phyloP scores from a whole-genome alignment of 2,888 invertebrate genomes.

The Calameuta pallipes region DNA sequence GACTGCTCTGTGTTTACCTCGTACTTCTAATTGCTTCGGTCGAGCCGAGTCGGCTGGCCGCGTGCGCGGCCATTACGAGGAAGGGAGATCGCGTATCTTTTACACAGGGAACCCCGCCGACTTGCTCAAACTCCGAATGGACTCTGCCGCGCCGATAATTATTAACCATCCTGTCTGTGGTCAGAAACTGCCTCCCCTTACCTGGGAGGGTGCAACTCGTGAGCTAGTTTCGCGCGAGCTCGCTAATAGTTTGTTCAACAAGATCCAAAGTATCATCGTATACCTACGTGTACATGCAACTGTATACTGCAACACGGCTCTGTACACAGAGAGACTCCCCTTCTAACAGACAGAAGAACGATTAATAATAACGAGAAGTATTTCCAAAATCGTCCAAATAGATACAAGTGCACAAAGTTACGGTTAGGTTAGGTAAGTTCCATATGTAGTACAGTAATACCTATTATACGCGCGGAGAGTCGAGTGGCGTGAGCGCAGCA shows the following conservation, averaged over 20 bases:
- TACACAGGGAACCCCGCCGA: conserved; percentile 23
- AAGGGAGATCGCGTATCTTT: conserved; percentile 38
- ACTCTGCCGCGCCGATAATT: conserved; percentile 44
- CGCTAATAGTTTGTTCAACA: background rate
- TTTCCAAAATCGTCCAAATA: background rate
- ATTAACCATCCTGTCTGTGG: conserved; percentile 15
- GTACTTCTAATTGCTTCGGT: conserved; percentile 62
- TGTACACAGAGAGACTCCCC: background rate
- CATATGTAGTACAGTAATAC: background rate
- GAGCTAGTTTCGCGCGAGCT: background rate
- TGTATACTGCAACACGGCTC: background rate
- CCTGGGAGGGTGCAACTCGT: background rate
- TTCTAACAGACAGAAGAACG: background rate
- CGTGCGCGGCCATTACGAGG: conserved; percentile 44
- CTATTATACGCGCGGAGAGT: background rate
- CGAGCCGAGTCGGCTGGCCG: conserved; percentile 29
- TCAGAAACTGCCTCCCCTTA: background rate
- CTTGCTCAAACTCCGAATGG: conserved; percentile 23
- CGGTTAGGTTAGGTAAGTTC: background rate
- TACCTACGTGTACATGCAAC: background rate
- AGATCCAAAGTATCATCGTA: background rate
- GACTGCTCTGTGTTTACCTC: conserved; percentile 61
- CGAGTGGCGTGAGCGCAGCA: background rate
- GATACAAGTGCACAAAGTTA: background rate
- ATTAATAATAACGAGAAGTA: background rate